A percentile compares a stretch with the other conserved stretches of the same genome.
These are phyloP conservation scores for Poeciliopsis paucimaculata DNA, from an alignment of 2,797 vertebrate genomes.

Conservation along the genomic window DNA sequence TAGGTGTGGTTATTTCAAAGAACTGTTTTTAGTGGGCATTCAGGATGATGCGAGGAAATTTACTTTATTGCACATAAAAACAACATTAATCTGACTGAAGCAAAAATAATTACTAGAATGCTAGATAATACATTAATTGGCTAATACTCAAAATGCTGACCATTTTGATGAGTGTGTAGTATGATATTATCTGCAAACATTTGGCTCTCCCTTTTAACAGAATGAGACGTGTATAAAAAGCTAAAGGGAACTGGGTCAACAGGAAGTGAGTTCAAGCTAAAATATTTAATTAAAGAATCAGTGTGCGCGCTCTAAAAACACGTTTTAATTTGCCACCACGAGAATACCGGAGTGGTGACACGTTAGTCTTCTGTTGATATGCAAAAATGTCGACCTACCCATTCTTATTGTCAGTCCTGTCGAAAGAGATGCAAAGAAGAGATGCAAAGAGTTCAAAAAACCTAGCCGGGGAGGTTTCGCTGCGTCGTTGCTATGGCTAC, in stretches of 20 bases:
- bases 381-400: slow-evolving; percentile 55
- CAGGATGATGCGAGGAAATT: neutral
- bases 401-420: slow-evolving; percentile 22
- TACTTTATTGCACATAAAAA: neutral
- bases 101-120: neutral
- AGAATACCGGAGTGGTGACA: neutral
- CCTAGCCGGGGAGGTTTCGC: neutral
- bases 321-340: neutral
- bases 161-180: neutral
- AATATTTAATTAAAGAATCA: slow-evolving; percentile 26
- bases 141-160: neutral
- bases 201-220: neutral
- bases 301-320: neutral
- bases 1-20: neutral
- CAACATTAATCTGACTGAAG: neutral
- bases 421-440: neutral
- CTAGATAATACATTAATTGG: neutral
- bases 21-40: neutral
- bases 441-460: neutral
- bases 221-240: neutral
- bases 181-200: too few species aligned
- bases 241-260: neutral
- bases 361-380: neutral
- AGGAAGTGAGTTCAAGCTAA: neutral
- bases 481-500: slow-evolving; percentile 65